Evolutionary conservation across 2,113 vertebrate species (phyloP).

Genomic region (Pyrgilauda ruficollis): DNA sequence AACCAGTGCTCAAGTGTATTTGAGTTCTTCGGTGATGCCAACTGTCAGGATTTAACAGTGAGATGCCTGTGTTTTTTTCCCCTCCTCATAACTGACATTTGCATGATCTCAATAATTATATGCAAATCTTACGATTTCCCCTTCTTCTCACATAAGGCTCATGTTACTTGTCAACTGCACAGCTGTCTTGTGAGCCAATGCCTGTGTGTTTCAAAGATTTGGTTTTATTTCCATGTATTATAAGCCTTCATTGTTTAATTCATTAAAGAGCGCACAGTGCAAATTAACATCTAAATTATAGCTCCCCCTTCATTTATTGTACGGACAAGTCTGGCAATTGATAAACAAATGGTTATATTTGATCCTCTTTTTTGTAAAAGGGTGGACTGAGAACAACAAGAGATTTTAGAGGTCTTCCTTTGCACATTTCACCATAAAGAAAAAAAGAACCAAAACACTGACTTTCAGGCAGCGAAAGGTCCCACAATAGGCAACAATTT

Average conservation of each 20-base stretch:
- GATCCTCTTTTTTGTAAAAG: constrained; percentile 62
- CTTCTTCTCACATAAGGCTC: constrained; percentile 88
- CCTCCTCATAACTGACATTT: constrained; percentile 85
- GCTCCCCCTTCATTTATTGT: constrained; percentile 76
- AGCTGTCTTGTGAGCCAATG: constrained; percentile 84
- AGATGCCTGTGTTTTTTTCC: constrained; percentile 79
- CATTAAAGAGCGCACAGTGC: constrained; percentile 73
- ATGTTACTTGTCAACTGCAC: constrained; percentile 86
- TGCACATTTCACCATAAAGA: constrained; percentile 27
- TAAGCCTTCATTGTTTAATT: constrained; percentile 83
- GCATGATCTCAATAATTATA: constrained; percentile 90
- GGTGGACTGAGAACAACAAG: constrained; percentile 45
- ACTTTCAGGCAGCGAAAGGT: constrained; percentile 58
- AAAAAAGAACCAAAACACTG: background rate
- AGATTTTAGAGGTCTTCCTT: constrained; percentile 57
- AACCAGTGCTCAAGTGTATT: constrained; percentile 85
- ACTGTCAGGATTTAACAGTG: constrained; percentile 88
- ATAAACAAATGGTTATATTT: constrained; percentile 76
- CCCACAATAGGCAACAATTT: constrained; percentile 64
- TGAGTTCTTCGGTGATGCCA: constrained; percentile 86
- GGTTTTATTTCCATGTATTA: constrained; percentile 85
- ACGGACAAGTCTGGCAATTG: constrained; percentile 69
- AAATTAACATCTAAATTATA: constrained; percentile 85
- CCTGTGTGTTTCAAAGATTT: constrained; percentile 81
- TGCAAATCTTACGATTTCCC: constrained; percentile 85